phyloP scores from a whole-genome alignment of 2,113 vertebrate genomes.

The Solenodon paradoxus region DNA sequence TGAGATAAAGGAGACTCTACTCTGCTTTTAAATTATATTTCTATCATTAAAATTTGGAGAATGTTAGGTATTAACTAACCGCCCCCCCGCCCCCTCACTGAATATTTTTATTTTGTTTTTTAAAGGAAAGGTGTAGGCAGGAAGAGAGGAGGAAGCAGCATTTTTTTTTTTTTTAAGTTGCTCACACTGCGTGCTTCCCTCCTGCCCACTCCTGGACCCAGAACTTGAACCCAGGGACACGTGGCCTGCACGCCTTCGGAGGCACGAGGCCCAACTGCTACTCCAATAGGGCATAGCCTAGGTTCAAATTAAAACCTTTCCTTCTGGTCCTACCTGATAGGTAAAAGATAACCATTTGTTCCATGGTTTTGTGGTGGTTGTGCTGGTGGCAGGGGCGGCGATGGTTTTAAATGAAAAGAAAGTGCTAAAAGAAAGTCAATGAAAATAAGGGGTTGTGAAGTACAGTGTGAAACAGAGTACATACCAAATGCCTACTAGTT shows the following conservation, averaged over 20 bases:
- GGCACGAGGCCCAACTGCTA: too few species aligned
- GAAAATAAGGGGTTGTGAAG: not conserved
- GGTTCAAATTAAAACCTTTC: not conserved
- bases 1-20: not conserved
- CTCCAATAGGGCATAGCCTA: too few species aligned
- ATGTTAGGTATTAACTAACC: not conserved
- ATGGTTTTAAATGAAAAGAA: constrained; percentile 5
- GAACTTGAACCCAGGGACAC: too few species aligned
- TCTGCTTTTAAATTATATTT: not conserved
- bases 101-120: too few species aligned
- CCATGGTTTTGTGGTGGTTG: not conserved
- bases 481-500: not conserved
- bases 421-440: not conserved
- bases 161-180: too few species aligned
- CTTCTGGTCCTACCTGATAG: not conserved
- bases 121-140: too few species aligned
- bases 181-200: too few species aligned
- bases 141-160: too few species aligned
- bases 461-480: not conserved
- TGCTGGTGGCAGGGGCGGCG: not conserved
- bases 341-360: not conserved
- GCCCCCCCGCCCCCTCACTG: too few species aligned
- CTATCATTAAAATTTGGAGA: not conserved
- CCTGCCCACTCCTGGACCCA: too few species aligned
- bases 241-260: too few species aligned